Percentiles rank a stretch among this genome's conserved stretches.
These are phyloP conservation scores for Euleptes europaea DNA, from an alignment of 2,113 vertebrate genomes.

Conservation along the genomic window DNA sequence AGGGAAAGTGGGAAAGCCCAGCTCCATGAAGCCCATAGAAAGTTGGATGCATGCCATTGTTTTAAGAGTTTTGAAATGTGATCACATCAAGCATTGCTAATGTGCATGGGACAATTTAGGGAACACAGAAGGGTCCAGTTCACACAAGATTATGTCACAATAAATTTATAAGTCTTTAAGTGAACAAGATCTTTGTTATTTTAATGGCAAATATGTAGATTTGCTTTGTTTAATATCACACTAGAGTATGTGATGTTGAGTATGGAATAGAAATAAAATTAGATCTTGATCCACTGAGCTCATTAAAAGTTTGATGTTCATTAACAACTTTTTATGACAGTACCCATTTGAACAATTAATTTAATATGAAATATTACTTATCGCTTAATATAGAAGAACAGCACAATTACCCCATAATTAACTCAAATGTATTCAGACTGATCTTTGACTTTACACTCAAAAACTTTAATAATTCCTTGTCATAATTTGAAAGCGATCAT, in stretches of 20 bases:
- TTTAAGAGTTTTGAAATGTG: not conserved
- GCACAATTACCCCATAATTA: not conserved
- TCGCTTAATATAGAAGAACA: not conserved
- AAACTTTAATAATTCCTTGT: not conserved
- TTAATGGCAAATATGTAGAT: not conserved
- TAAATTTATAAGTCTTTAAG: no score
- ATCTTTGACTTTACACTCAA: conserved; percentile 8
- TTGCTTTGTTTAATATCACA: not conserved
- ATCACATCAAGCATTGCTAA: not conserved
- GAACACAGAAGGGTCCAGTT: not conserved
- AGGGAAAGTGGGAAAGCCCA: no score
- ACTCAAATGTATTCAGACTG: not conserved
- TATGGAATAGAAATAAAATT: not conserved
- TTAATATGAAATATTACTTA: conserved; percentile 19
- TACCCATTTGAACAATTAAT: not conserved
- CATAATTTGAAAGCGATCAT: not conserved
- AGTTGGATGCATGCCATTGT: no score
- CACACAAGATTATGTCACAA: no score
- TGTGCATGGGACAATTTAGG: not conserved
- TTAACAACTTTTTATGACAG: not conserved
- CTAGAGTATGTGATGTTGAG: not conserved
- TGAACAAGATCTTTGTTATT: no score
- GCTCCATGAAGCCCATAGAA: no score
- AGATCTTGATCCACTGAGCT: not conserved
- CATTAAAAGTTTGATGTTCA: conserved; percentile 8